Percentiles rank a stretch among this genome's conserved stretches.
Evolutionary conservation across 1,140 invertebrate species (phyloP).

Genomic region (Monochamus saltuarius): DNA sequence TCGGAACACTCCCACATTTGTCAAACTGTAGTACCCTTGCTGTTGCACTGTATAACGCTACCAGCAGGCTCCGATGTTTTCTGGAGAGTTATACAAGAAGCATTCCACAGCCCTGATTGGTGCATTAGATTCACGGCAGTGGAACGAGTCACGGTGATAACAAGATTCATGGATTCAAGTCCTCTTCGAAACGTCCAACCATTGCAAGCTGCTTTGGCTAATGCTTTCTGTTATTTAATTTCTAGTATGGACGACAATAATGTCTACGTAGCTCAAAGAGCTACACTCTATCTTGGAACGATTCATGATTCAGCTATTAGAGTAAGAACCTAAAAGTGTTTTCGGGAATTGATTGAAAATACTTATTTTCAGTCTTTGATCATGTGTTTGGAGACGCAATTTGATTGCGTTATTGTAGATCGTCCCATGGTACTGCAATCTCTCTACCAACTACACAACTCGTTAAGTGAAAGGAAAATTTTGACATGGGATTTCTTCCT

Average conservation of each 20-base stretch:
- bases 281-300: constrained; percentile 90
- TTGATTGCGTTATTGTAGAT: constrained; percentile 93
- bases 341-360: background rate
- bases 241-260: constrained; percentile 95
- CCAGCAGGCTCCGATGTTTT: constrained; percentile 91
- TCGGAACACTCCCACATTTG: constrained; percentile 92
- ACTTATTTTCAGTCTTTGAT: constrained; percentile 67
- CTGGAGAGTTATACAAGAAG: constrained; percentile 90
- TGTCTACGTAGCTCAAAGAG: constrained; percentile 90
- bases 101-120: constrained; percentile 91
- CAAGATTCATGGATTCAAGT: constrained; percentile 88
- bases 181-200: constrained; percentile 79
- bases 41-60: constrained; percentile 93
- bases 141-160: constrained; percentile 88
- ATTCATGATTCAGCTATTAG: constrained; percentile 85
- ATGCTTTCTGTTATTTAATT: constrained; percentile 95
- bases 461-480: constrained; percentile 85
- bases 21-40: constrained; percentile 82
- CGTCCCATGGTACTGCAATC: constrained; percentile 96
- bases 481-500: constrained; percentile 98
- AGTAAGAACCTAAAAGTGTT: constrained; percentile 50
- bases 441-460: constrained; percentile 92
- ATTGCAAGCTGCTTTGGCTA: constrained; percentile 91
- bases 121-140: constrained; percentile 89
- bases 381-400: constrained; percentile 88